Percentiles rank a stretch among this genome's conserved stretches.
Evolutionary conservation across 2,888 invertebrate genomes (phyloP).

Genomic region (Agrilus mali): DNA sequence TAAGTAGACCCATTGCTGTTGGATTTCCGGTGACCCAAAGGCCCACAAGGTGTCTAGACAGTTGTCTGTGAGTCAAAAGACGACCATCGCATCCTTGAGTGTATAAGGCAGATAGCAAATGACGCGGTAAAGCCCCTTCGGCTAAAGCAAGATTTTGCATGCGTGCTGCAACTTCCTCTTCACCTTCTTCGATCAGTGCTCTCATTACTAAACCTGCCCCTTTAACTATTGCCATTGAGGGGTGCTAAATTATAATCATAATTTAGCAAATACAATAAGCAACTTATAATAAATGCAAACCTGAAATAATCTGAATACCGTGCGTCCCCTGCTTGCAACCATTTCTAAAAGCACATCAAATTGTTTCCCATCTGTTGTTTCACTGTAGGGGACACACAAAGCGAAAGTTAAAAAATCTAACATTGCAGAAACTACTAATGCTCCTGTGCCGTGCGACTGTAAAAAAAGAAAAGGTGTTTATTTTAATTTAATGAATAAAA

Average conservation of each 20-base stretch:
- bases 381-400: slow-evolving; percentile 96
- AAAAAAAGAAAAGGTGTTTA: slow-evolving; percentile 4
- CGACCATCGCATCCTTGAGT: slow-evolving; percentile 69
- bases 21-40: slow-evolving; percentile 94
- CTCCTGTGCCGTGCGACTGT: slow-evolving; percentile 69
- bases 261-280: neutral
- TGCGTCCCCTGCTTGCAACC: slow-evolving; percentile 84
- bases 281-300: slow-evolving; percentile 31
- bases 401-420: slow-evolving; percentile 96
- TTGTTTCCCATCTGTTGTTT: slow-evolving; percentile 94
- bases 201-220: slow-evolving; percentile 96
- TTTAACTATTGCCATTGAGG: slow-evolving; percentile 95
- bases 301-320: slow-evolving; percentile 85
- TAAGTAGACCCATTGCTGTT: slow-evolving; percentile 75
- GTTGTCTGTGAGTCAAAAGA: slow-evolving; percentile 74
- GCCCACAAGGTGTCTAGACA: slow-evolving; percentile 87
- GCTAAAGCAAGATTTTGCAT: slow-evolving; percentile 95
- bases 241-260: slow-evolving; percentile 52
- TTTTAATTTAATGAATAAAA: neutral
- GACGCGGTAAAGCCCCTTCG: slow-evolving; percentile 91
- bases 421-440: slow-evolving; percentile 93
- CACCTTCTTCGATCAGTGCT: slow-evolving; percentile 95
- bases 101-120: slow-evolving; percentile 82
- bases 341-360: slow-evolving; percentile 88
- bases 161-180: slow-evolving; percentile 75